A percentile compares a stretch with the other conserved stretches of the same genome.
These are phyloP conservation scores for Nothocercus nigrocapillus DNA, from an alignment of 2,113 vertebrate species.

Conservation along the genomic window DNA sequence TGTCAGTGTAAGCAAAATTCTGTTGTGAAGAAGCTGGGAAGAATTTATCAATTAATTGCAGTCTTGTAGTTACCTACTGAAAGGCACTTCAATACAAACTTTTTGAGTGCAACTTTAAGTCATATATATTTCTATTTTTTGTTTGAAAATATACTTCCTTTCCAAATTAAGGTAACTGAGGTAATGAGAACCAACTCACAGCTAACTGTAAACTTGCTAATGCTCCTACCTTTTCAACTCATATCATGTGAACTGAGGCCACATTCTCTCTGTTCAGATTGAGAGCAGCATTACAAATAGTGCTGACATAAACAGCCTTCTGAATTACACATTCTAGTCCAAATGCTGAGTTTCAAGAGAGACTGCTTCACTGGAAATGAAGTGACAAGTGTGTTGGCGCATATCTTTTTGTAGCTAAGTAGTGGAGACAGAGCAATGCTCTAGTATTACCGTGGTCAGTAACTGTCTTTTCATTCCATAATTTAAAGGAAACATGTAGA, in stretches of 20 bases:
- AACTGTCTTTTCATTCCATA: not conserved
- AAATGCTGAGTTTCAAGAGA: not conserved
- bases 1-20: not conserved
- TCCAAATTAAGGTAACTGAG: not conserved
- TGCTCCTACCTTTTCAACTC: not conserved
- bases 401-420: not conserved
- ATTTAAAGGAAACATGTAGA: not conserved
- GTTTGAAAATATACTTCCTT: not conserved
- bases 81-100: not conserved
- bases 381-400: not conserved
- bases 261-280: not conserved
- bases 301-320: constrained; percentile 12
- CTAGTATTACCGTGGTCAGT: not conserved
- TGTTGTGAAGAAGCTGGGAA: not conserved
- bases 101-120: not conserved
- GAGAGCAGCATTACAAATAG: not conserved
- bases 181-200: not conserved
- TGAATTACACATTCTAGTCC: constrained; percentile 1
- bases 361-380: constrained; percentile 12
- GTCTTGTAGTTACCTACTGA: not conserved
- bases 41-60: not conserved
- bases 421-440: constrained; percentile 8
- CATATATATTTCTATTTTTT: not conserved
- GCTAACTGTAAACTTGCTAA: not conserved
- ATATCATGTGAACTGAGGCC: fast-evolving